These are phyloP conservation scores for Corynorhinus townsendii DNA, from an alignment of 2,113 vertebrate species.

Conservation along the genomic window DNA sequence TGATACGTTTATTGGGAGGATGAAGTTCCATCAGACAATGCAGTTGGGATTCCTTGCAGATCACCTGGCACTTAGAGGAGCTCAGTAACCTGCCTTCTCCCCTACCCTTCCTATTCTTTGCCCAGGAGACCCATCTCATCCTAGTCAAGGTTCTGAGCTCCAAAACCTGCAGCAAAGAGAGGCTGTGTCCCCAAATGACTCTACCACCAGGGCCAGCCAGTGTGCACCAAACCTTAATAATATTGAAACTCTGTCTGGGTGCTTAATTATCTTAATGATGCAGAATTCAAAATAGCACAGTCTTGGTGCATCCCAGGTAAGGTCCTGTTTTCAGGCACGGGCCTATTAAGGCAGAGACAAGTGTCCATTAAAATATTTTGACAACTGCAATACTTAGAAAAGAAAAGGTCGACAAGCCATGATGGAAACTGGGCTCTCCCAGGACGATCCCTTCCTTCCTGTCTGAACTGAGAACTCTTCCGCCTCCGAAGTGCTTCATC, in stretches of 20 bases:
- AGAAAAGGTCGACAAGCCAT: conserved; percentile 39
- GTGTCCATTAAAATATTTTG: conserved; percentile 58
- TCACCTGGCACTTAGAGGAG: not conserved
- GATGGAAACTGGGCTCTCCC: not conserved
- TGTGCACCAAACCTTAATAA: conserved; percentile 50
- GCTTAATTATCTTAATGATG: conserved; percentile 77
- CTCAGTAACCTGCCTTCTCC: not conserved
- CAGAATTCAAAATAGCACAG: conserved; percentile 71
- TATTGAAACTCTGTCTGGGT: conserved; percentile 69
- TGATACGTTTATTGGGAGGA: not conserved
- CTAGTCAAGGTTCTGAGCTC: not conserved
- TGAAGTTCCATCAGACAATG: not conserved
- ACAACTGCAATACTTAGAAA: conserved; percentile 51
- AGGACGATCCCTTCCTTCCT: not conserved
- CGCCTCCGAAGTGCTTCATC: not conserved
- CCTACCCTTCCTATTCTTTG: not conserved
- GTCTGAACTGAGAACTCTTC: not conserved
- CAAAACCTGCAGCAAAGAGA: not conserved
- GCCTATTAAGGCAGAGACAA: conserved; percentile 57
- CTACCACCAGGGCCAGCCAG: conserved; percentile 2
- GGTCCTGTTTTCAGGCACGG: conserved; percentile 60
- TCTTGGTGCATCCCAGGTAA: conserved; percentile 61
- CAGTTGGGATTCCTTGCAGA: not conserved
- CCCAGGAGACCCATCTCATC: not conserved
- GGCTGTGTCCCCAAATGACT: conserved; percentile 29